Base-by-base conservation (phyloP, 1,140 invertebrate species). In the Brachionus paranguensis region DNA sequence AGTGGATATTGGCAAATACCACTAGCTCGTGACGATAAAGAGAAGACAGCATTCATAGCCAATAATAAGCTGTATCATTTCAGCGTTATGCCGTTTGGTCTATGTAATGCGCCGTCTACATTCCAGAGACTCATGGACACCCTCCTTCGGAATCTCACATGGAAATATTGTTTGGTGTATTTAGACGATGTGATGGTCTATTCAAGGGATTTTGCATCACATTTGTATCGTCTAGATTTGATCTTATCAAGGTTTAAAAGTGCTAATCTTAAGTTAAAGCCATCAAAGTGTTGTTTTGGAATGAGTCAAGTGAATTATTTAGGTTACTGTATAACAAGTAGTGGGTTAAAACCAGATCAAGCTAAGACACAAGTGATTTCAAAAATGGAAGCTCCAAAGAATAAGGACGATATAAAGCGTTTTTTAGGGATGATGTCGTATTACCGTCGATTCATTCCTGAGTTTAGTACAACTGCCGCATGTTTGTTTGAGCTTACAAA, bases 101-200 rank as follows among this genome's bases (percentile, higher is more conserved):
- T 86, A 10, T 64, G 10, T 3, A 85, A 85, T 83, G 84, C 84
- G 14, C 65, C 72, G 10, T 55, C 88, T 2, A 89, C 88, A 0
- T 89, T 89, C 83, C 86, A 88, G 72, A 37, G 88, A 45, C 84
- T 88, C 8, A 87, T 89, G 78, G 86, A 87, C 37, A 74, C 84
- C 43, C 78, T 87, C 33, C 68, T 86, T 37, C 43, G 70, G 27
- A 81, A 85, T 50, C 24, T 85, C 1, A 84, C 74, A 37, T 53
- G 55, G 45, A 84, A 68, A 65, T 55, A 78, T 10, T 41, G 45
- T 45, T 33, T 78, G 47, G 65, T 74, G 24, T 45, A 70, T 68
- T 68, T 33, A 85, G 84, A 85, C 33, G 76, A 78, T 33, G 37
- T 78, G 8, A 78, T 78, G 20, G 76, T 78, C 1, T 78, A 55